phyloP scores from a whole-genome alignment of 2,888 invertebrate genomes.

The Drosophila borborema region DNA sequence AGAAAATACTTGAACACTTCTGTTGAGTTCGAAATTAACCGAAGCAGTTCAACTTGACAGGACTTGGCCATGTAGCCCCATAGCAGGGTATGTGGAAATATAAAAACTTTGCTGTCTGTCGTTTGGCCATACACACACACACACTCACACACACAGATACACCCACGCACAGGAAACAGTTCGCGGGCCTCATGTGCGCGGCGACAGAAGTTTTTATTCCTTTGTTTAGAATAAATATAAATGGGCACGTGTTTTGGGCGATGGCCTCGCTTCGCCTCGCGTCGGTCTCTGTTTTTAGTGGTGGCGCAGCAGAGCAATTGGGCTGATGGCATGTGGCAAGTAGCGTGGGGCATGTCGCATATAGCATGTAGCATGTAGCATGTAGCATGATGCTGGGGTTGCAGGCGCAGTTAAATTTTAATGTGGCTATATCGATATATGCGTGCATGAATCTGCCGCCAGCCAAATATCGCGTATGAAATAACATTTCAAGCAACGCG shows the following conservation, averaged over 20 bases:
- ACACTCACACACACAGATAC: background rate
- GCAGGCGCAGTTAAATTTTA: slow-evolving; percentile 81
- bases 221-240: slow-evolving; percentile 83
- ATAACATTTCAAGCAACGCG: slow-evolving; percentile 68
- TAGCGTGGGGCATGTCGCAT: slow-evolving; percentile 8
- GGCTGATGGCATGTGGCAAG: slow-evolving; percentile 5
- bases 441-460: slow-evolving; percentile 67
- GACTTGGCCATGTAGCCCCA: background rate
- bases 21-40: background rate
- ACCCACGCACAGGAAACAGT: slow-evolving; percentile 3
- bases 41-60: background rate
- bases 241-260: slow-evolving; percentile 77
- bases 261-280: slow-evolving; percentile 34
- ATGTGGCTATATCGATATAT: slow-evolving; percentile 81
- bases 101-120: slow-evolving; percentile 33
- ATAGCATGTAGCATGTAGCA: background rate
- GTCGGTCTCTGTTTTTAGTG: slow-evolving; percentile 58
- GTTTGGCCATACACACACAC: slow-evolving; percentile 13
- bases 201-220: slow-evolving; percentile 83
- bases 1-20: background rate
- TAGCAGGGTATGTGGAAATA: slow-evolving; percentile 29
- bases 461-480: slow-evolving; percentile 51
- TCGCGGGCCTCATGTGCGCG: slow-evolving; percentile 77
- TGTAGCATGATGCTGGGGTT: slow-evolving; percentile 47
- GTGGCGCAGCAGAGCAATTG: slow-evolving; percentile 38